Evolutionary conservation across 2,113 vertebrate species (phyloP), one percentile per base, ranked within the genome.

Genomic region (Sinocyclocheilus grahami): DNA sequence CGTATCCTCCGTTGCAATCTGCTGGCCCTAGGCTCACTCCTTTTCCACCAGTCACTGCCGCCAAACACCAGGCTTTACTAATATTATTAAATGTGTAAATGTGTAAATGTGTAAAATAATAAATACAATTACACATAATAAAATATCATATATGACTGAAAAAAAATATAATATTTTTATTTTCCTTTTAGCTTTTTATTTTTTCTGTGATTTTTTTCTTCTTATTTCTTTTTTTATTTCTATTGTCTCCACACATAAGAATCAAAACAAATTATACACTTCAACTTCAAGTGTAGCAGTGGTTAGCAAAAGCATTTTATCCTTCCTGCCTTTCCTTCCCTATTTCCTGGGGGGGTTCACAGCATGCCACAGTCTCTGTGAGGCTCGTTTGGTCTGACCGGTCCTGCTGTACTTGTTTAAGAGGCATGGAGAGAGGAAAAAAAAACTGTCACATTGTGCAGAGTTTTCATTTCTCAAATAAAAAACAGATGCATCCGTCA

Each of bases 371-470:
- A 80, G 22, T 80, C 78, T 63, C 55, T 63, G 37, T n/a, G 9
- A 71, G 18, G 30, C 67, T 42, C 0, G 53, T 46, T 63, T 55
- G 58, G 24, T 85, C 75, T 75, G 8, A 77, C 60, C 37, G 5
- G 11, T 78, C 5, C n/a, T 69, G 11, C 33, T 67, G 24, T n/a
- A 37, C 12, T 51, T 72, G 22, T 67, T n/a, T 65, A 22, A 46
- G 11, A 24, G 5, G 14, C 42, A 16, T 30, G 30, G 83, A 87
- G 8, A 37, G 46, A 86, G 9, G 13, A 13, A 13, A 13, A 53
- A n/a, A 79, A 80, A 63, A 75, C 85, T 89, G 67, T 88, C 85
- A 89, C 83, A 88, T 20, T 84, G 89, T 86, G 86, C 86, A 90
- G 89, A 91, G 84, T 87, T 55, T 87, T 79, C 65, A 84, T 86